Conservation (phyloP, 2,888 invertebrate species). For the Xanthorhoe spadicearia region DNA sequence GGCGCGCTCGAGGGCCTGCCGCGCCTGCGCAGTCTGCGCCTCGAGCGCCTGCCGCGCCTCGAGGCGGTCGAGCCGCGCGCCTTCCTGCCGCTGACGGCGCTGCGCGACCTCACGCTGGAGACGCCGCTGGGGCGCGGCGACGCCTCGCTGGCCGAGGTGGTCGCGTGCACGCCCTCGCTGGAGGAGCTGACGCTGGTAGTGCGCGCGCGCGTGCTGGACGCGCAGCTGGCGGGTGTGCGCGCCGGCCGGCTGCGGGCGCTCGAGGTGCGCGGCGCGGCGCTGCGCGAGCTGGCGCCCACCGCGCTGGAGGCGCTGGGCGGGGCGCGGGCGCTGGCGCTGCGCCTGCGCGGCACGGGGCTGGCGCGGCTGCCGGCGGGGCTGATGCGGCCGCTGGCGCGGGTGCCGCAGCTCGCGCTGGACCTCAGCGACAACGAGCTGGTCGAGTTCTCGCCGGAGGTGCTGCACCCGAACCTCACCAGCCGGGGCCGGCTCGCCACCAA, state of each 20-base stretch:
- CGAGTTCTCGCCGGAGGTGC: conserved; percentile 89
- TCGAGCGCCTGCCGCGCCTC: conserved; percentile 87
- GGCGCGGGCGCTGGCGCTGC: conserved; percentile 88
- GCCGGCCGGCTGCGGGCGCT: conserved; percentile 90
- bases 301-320: conserved; percentile 89
- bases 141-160: conserved; percentile 57
- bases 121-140: conserved; percentile 84
- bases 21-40: conserved; percentile 88
- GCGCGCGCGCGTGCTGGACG: conserved; percentile 87
- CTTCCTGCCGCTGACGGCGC: conserved; percentile 86
- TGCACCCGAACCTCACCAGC: conserved; percentile 91
- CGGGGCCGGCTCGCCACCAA: conserved; percentile 94
- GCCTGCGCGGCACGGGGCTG: conserved; percentile 89
- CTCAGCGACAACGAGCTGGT: conserved; percentile 90
- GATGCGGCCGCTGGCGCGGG: conserved; percentile 87
- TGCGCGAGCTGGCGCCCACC: conserved; percentile 87
- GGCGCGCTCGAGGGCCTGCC: conserved; percentile 87
- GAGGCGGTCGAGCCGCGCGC: conserved; percentile 89
- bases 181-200: conserved; percentile 82
- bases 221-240: conserved; percentile 89
- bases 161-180: conserved; percentile 50
- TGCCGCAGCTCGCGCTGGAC: conserved; percentile 91
- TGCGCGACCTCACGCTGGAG: conserved; percentile 87
- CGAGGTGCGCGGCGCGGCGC: conserved; percentile 89
- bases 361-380: conserved; percentile 90